Evolutionary conservation across 1,140 invertebrate genomes (phyloP).

Genomic region (Solenopsis fugax): DNA sequence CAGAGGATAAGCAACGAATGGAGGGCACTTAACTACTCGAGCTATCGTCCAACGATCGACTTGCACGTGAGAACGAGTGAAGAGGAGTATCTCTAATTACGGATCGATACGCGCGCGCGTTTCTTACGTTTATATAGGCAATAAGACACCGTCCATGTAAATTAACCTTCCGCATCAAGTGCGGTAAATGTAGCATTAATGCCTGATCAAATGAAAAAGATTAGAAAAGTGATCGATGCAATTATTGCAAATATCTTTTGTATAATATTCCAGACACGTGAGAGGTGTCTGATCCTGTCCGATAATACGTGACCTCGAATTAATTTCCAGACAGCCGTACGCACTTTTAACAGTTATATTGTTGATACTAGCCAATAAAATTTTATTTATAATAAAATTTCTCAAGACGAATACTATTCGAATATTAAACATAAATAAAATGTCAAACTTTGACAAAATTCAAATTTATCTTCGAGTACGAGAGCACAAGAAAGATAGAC

Average conservation of each 20-base stretch:
- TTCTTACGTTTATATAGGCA: slow-evolving; percentile 11
- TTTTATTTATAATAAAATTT: neutral
- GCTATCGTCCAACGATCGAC: slow-evolving; percentile 72
- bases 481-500: neutral
- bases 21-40: slow-evolving; percentile 70
- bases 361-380: neutral
- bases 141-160: neutral
- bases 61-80: slow-evolving; percentile 65
- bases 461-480: neutral
- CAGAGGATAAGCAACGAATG: slow-evolving; percentile 60
- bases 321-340: no score
- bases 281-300: no score
- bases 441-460: neutral
- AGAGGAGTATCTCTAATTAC: slow-evolving; percentile 61
- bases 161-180: neutral
- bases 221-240: neutral
- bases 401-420: neutral
- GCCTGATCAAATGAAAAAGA: neutral
- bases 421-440: neutral
- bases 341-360: no score
- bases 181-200: neutral
- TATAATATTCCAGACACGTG: neutral
- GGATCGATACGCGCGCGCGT: slow-evolving; percentile 52
- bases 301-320: neutral
- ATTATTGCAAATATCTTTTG: neutral